Conservation (phyloP, 2,797 vertebrate genomes). For the Distichodus sexfasciatus region DNA sequence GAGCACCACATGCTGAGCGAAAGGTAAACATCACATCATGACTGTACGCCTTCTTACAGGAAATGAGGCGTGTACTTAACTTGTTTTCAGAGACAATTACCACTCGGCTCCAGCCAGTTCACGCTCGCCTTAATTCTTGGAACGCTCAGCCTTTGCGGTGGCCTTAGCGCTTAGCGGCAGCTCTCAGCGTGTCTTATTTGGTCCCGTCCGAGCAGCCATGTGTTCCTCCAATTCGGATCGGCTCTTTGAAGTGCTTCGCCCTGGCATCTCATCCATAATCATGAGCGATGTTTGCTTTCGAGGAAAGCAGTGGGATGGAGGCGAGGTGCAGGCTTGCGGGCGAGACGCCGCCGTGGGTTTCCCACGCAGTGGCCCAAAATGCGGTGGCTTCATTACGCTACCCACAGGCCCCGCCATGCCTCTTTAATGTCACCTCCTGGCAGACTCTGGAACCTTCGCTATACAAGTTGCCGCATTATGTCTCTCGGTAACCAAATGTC, state of each 20-base stretch:
- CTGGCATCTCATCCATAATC: constrained; percentile 63
- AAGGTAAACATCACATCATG: constrained; percentile 16
- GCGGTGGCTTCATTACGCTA: constrained; percentile 17
- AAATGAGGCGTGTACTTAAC: not conserved
- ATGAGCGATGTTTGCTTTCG: constrained; percentile 55
- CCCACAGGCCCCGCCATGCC: constrained; percentile 1
- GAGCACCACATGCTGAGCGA: not conserved
- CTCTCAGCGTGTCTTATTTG: constrained; percentile 17
- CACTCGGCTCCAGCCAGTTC: no score
- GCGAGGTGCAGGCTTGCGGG: not conserved
- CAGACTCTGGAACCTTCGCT: not conserved
- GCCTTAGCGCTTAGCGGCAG: constrained; percentile 12
- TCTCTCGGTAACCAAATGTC: constrained; percentile 37
- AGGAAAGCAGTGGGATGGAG: constrained; percentile 40
- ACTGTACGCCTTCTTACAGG: not conserved
- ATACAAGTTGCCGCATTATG: constrained; percentile 8
- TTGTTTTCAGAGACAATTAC: constrained; percentile 1
- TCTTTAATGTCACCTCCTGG: constrained; percentile 30
- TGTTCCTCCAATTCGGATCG: no score
- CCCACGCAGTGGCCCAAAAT: constrained; percentile 8
- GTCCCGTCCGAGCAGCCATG: not conserved
- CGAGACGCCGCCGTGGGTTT: constrained; percentile 8
- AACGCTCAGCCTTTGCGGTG: constrained; percentile 28
- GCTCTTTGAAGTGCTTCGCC: constrained; percentile 64
- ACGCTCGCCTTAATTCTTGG: no score